Evolutionary conservation across 1,140 invertebrate species (phyloP).

Genomic region (Eriocheir sinensis): DNA sequence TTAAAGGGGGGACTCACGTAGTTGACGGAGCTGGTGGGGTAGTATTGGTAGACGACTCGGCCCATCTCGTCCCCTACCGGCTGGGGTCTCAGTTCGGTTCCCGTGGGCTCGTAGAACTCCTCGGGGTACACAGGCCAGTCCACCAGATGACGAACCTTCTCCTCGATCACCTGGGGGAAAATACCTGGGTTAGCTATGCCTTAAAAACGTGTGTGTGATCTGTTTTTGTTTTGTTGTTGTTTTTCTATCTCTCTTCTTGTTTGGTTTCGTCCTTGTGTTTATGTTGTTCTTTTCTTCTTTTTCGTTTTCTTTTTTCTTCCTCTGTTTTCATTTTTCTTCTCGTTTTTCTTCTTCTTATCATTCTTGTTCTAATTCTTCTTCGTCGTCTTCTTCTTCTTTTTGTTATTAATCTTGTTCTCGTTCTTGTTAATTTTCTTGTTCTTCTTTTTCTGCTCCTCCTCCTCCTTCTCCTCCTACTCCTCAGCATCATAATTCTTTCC

Average conservation of each 20-base stretch:
- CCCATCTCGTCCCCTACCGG: slow-evolving; percentile 93
- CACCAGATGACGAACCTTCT: slow-evolving; percentile 89
- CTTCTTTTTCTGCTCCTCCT: too few species aligned
- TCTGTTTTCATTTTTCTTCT: not conserved
- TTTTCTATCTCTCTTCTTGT: not conserved
- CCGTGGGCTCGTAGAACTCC: slow-evolving; percentile 89
- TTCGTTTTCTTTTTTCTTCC: not conserved
- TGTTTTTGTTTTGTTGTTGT: not conserved
- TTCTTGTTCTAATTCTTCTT: too few species aligned
- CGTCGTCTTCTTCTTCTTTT: not conserved
- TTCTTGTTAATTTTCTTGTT: too few species aligned
- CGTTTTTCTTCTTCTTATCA: too few species aligned
- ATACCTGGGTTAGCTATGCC: not conserved
- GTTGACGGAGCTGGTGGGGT: slow-evolving; percentile 84
- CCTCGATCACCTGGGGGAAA: slow-evolving; percentile 88
- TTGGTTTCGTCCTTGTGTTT: not conserved
- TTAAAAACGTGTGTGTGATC: not conserved
- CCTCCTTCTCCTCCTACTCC: not conserved
- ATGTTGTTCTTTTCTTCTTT: not conserved
- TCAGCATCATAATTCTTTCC: not conserved
- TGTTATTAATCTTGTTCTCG: not conserved
- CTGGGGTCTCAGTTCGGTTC: slow-evolving; percentile 90
- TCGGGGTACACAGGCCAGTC: slow-evolving; percentile 88
- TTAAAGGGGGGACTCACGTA: slow-evolving; percentile 89
- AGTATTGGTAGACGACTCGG: slow-evolving; percentile 92